Conservation (phyloP, 2,797 vertebrate genomes). For the Mastacembelus armatus region DNA sequence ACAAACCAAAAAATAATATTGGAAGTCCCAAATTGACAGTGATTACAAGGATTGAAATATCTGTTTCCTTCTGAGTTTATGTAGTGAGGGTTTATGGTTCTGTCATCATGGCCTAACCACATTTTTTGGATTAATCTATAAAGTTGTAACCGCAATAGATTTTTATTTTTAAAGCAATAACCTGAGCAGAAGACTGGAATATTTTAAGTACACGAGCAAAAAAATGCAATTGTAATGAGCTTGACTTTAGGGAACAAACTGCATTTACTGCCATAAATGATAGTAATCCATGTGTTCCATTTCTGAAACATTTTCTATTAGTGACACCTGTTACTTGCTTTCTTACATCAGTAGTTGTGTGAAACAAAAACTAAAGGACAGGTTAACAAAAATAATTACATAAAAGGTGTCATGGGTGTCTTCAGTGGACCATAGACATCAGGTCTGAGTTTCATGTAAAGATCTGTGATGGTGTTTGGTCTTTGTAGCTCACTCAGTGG, state of each 20-base stretch:
- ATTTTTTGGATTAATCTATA: constrained; percentile 19
- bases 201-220: constrained; percentile 29
- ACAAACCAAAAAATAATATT: not conserved
- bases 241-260: constrained; percentile 60
- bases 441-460: too few relatives aligned
- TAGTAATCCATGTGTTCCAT: constrained; percentile 15
- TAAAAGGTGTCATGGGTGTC: constrained; percentile 3
- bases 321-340: constrained; percentile 42
- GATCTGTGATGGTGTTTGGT: constrained; percentile 17
- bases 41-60: not conserved
- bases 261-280: constrained; percentile 72
- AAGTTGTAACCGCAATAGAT: constrained; percentile 22
- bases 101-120: constrained; percentile 6
- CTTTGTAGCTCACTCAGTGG: constrained; percentile 65
- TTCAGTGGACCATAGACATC: constrained; percentile 32
- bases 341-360: constrained; percentile 37
- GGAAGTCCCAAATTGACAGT: not conserved
- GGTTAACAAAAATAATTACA: not conserved
- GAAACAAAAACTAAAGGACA: constrained; percentile 22
- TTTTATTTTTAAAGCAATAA: constrained; percentile 47
- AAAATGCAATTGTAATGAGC: constrained; percentile 5
- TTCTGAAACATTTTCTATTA: constrained; percentile 55
- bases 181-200: constrained; percentile 30
- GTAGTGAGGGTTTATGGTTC: constrained; percentile 2
- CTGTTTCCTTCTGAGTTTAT: not conserved